These are phyloP conservation scores for Sorex fumeus DNA, from an alignment of 2,113 vertebrate genomes.

Conservation along the genomic window DNA sequence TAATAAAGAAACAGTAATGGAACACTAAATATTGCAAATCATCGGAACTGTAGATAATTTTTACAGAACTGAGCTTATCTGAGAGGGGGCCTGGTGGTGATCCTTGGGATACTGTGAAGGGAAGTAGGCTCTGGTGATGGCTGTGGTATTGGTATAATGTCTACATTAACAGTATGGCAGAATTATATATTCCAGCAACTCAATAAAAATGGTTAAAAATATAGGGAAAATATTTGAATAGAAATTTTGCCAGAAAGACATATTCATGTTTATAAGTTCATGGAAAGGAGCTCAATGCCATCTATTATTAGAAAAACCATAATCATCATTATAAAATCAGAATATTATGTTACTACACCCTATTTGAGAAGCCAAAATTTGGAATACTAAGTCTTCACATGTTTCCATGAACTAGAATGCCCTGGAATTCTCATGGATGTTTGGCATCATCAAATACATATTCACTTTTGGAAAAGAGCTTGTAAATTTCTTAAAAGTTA, in stretches of 20 bases:
- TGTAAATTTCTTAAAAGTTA: constrained; percentile 16
- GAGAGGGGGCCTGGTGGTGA: no score
- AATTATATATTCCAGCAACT: no score
- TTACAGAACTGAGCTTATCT: no score
- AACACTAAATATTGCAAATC: no score
- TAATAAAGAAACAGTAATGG: no score
- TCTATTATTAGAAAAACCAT: neutral
- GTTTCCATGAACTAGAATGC: neutral
- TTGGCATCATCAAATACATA: neutral
- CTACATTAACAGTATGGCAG: no score
- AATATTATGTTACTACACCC: neutral
- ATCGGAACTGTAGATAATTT: no score
- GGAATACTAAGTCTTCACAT: neutral
- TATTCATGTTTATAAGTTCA: neutral
- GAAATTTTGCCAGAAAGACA: neutral
- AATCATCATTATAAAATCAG: neutral
- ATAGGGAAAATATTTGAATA: neutral
- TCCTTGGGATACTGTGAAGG: no score
- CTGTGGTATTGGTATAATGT: no score
- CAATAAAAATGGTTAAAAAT: neutral
- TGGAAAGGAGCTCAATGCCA: neutral
- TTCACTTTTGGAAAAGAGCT: neutral
- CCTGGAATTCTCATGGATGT: neutral
- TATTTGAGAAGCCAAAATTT: constrained; percentile 13
- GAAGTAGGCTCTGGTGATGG: no score